Evolutionary conservation across 2,113 vertebrate genomes (phyloP).

Genomic region (Pygoscelis adeliae): DNA sequence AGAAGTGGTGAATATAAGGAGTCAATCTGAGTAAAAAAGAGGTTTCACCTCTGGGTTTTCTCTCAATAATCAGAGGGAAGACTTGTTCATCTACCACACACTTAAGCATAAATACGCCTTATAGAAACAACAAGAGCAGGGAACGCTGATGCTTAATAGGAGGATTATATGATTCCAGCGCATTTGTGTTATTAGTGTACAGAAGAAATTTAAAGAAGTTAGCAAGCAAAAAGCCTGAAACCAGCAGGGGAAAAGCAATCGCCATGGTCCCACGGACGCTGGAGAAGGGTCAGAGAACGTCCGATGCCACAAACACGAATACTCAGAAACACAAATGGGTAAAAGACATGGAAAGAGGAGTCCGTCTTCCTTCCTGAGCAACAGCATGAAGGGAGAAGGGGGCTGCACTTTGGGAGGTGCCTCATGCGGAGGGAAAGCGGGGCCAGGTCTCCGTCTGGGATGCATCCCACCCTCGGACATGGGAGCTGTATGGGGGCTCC

Average conservation of each 20-base stretch:
- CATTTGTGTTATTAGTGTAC: not conserved
- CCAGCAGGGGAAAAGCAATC: not conserved
- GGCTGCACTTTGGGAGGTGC: too few relatives aligned
- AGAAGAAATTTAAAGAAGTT: not conserved
- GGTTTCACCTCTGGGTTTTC: not conserved
- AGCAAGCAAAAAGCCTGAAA: not conserved
- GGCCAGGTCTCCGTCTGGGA: not conserved
- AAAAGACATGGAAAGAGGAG: not conserved
- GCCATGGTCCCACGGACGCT: rapidly evolving
- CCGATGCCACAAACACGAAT: rapidly evolving
- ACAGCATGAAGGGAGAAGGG: not conserved
- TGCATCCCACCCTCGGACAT: not conserved
- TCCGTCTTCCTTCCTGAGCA: not conserved
- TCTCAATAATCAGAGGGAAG: not conserved
- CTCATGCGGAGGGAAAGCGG: rapidly evolving
- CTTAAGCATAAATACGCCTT: rapidly evolving
- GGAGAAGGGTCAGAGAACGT: not conserved
- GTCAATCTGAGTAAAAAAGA: not conserved
- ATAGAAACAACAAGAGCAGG: not conserved
- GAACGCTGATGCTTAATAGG: not conserved
- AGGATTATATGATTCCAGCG: not conserved
- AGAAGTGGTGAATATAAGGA: not conserved
- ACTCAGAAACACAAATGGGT: not conserved
- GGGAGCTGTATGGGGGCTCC: not conserved
- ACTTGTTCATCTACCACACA: not conserved